Evolutionary conservation across 2,888 invertebrate species (phyloP), one percentile per base, ranked within the genome.

Genomic region (Drosophila anomalata): DNA sequence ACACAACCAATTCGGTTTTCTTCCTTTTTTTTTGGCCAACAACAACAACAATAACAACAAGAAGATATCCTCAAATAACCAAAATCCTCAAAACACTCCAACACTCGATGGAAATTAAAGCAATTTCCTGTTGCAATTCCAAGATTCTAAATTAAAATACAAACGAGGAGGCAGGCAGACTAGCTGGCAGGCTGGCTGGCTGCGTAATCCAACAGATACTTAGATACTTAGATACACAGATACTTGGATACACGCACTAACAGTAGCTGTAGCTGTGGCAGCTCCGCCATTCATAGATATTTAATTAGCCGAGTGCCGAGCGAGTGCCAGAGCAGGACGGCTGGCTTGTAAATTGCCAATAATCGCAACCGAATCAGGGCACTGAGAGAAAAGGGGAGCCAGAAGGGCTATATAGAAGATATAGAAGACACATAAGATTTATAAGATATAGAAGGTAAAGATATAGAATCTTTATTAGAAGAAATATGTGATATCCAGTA

Each of bases 271-370:
- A 54, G 36, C 58, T 70, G 54, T 68, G 70, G 63, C 70, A 52
- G 57, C 81, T 60, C 88, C 85, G 87, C 88, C 85, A 88, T 88
- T 86, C 88, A 88, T 86, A 86, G 85, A 86, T 88, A 86, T 84
- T 86, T 86, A 88, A 88, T 88, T 88, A 88, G 88, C 80, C 76
- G 77, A 76, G 67, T 57, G 52, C 57, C 73, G 46, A 24, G n/a
- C 20, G 55, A 20, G 31, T 22, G 22, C 22, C 22, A 24, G 14
- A 46, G 67, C 33, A 48, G 20, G 42, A 44, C 36, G 46, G 51
- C 24, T 55, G 39, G 53, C 42, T 75, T 78, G 78, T 77, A 85
- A 87, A 87, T 87, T 87, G 84, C 77, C 83, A 85, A 77, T 82
- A 82, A 78, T 66, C 74, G 63, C 46, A 62, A 72, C 61, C 47